Evolutionary conservation across 2,888 invertebrate genomes (phyloP), one percentile per base, ranked within the genome.

Genomic region (Troglohyphantes excavatus): DNA sequence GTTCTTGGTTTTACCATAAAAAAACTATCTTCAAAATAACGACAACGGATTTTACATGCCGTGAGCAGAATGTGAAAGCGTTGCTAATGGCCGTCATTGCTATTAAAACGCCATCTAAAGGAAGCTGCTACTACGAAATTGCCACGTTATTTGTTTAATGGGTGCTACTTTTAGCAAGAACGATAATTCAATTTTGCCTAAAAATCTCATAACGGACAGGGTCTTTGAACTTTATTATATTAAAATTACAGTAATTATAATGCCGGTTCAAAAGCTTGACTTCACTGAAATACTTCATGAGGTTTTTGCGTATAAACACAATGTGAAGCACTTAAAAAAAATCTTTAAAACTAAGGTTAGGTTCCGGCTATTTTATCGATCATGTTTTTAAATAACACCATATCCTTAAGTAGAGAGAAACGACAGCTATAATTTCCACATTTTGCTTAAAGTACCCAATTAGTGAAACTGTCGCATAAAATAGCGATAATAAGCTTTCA

Each of bases 181-280:
- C 7, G 23, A 0, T 23, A 17, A 72, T 46, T 46, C 2, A 46
- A 6, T 72, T 46, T 72, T 72, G 17, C 17, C 23, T 19, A 43
- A 72, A 29, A 72, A 26, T 33, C 46, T 6, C 46, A 11, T 17
- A 19, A 26, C 9, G 39, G 9, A n/a, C 17, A 27, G n/a, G 43
- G 39, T 23, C 70, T 39, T 70, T 70, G 70, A 70, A 39, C 70
- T 70, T 70, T n/a, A 53, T 53, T 53, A 53, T 17, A 53, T 53
- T 17, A n/a, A 53, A 53, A 53, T 11, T n/a, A 53, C n/a, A n/a
- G 5, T 53, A 9, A 33, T 33, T 33, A 33, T 33, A 9, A 6
- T 9, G 33, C 33, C 9, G 33, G 9, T 6, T 33, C 3, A 6
- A 6, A 53, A 53, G 53, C n/a, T 53, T 53, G n/a, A 53, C 53